Base-by-base conservation (phyloP, 2,797 vertebrate species). In the Hydrocynus forskahlii region DNA sequence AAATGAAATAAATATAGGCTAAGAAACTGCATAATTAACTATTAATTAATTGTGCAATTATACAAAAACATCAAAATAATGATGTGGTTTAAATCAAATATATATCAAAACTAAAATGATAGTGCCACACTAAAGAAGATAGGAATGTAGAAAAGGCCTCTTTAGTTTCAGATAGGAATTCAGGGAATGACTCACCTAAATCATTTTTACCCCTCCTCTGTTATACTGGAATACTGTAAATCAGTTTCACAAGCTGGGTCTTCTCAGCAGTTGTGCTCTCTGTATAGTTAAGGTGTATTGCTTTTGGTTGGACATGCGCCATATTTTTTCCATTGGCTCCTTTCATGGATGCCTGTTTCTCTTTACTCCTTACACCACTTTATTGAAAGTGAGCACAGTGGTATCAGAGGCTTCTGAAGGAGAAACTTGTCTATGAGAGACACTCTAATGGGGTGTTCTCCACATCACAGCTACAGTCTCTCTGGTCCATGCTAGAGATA, bases 371-470 rank as follows among this genome's bases (percentile, higher is more conserved):
- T 64, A 68, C 59, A 73, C 45, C 59, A 19, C 29, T 7, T 64
- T 79, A 59, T 69, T 80, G 35, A 77, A 79, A 77, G 38, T 55
- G 75, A 55, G 55, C 35, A 23, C 73, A 83, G 75, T 40, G 29
- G 60, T 64, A 76, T 81, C 63, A 64, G 67, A 81, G 72, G 68
- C 70, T 86, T 62, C 68, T 70, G 25, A 75, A 70, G 77, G 76
- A 82, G 83, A 80, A 81, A 83, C 86, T 85, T 78, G 84, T 83
- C 81, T 85, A 63, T 40, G 76, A 87, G 84, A 85, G 76, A 75
- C 23, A 48, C 73, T 79, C 81, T 87, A 87, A 87, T 87, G 86
- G 85, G 86, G 69, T 75, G 48, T 40, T 72, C 69, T 70, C 74
- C 67, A 62, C 75, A 70, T 66, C 35, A 38, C 74, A 25, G 54